phyloP scores from a whole-genome alignment of 2,888 invertebrate species.

The Cheilosia vernalis region DNA sequence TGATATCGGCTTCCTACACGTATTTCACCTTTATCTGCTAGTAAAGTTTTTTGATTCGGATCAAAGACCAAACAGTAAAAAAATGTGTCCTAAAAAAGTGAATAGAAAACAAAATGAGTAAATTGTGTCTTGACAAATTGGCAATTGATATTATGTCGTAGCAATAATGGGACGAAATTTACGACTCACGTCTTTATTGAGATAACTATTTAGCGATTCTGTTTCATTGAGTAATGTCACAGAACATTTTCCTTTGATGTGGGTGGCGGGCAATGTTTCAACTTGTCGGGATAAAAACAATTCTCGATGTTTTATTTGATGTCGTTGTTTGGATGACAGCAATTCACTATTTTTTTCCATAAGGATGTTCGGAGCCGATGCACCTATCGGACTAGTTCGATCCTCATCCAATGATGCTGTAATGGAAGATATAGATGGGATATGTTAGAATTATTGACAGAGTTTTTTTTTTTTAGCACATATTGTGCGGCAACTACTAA shows the following conservation, averaged over 20 bases:
- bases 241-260: constrained; percentile 99
- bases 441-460: neutral
- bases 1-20: constrained; percentile 97
- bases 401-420: constrained; percentile 89
- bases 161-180: constrained; percentile 76
- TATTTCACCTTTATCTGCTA: constrained; percentile 99
- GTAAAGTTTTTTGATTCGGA: constrained; percentile 98
- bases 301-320: constrained; percentile 98
- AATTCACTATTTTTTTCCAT: constrained; percentile 85
- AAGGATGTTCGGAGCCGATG: constrained; percentile 67
- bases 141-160: constrained; percentile 31
- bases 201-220: constrained; percentile 97
- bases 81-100: constrained; percentile 93
- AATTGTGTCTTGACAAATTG: constrained; percentile 25
- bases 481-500: too few relatives aligned
- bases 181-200: constrained; percentile 95
- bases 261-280: constrained; percentile 98
- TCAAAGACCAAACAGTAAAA: constrained; percentile 99
- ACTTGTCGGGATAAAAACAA: constrained; percentile 98
- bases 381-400: constrained; percentile 83
- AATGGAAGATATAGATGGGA: constrained; percentile 72
- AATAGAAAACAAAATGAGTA: constrained; percentile 25
- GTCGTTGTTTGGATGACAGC: constrained; percentile 93
- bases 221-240: constrained; percentile 99
- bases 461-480: too few relatives aligned